Base-by-base conservation (phyloP, 2,888 invertebrate species). In the Phania funesta region DNA sequence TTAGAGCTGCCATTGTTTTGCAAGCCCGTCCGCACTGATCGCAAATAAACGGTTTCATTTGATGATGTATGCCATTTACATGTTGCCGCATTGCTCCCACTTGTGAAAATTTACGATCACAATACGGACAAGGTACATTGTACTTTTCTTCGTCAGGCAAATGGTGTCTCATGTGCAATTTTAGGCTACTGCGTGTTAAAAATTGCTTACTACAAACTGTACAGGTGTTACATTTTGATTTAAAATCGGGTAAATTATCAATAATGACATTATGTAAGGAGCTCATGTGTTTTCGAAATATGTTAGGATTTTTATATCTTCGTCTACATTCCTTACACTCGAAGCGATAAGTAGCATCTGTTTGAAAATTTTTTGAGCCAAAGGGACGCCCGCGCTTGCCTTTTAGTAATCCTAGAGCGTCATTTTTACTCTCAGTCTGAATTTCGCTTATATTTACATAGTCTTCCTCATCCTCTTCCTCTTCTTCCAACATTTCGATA, bases 21-120 rank as follows among this genome's bases (percentile, higher is more conserved):
- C 92, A 89, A 11, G 91, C 90, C 68, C 91, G 90, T 0, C 92
- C 92, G 84, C 92, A 92, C 73, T 90, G 89, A 75, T 92, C 92
- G 80, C 92, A 92, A 13, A 92, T 89, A 78, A 88, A 92, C 0
- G 92, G 92, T 68, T 91, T 89, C 11, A 87, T 86, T 38, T 90
- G 89, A 2, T 87, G 86, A 70, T 91, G 91, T 32, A 90, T 87
- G 0, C 88, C 87, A 32, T 86, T 86, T 24, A 86, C 86, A 76
- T 90, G 90, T 7, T 86, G 80, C 35, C 84, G 85, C n/a, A 90
- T 85, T 0, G 88, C 87, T 0, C 86, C 83, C 2, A 85, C 84
- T 41, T 87, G 84, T 4, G 88, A 84, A 73, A 86, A 86, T n/a
- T 85, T 86, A 13, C 86, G 86, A 24, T 86, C 84, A 18, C 83